Evolutionary conservation across 2,797 vertebrate genomes (phyloP).

Genomic region (Enteromius viviparus): DNA sequence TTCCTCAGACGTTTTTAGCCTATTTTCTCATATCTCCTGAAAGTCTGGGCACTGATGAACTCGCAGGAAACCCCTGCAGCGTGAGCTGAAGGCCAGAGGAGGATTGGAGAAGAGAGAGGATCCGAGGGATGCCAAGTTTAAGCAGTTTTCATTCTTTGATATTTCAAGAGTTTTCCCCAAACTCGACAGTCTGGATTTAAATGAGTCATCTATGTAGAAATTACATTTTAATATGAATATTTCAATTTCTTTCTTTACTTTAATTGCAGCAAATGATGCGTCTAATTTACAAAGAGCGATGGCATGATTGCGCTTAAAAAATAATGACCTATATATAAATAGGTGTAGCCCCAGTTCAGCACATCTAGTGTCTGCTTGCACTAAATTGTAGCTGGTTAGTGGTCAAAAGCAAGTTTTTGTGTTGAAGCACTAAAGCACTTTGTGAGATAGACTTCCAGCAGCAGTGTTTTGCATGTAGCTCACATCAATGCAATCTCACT

Average conservation of each 20-base stretch:
- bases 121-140: not conserved
- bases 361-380: not conserved
- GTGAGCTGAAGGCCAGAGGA: not conserved
- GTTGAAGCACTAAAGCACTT: not conserved
- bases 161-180: constrained; percentile 22
- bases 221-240: not conserved
- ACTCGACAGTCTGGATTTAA: constrained; percentile 8
- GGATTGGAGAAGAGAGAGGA: constrained; percentile 16
- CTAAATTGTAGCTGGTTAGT: not conserved
- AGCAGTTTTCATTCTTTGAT: constrained; percentile 32
- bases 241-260: not conserved
- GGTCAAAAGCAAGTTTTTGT: not conserved
- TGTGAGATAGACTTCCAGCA: not conserved
- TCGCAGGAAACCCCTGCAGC: constrained; percentile 10
- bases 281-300: not conserved
- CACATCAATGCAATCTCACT: constrained; percentile 27
- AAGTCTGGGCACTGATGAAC: constrained; percentile 2
- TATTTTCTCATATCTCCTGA: constrained; percentile 41
- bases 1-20: constrained; percentile 31
- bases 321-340: not conserved
- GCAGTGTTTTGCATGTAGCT: constrained; percentile 15
- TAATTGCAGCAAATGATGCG: not conserved
- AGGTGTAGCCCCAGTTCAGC: not conserved
- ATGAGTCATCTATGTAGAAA: not conserved
- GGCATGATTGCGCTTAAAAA: not conserved